These are phyloP conservation scores for Heptranchias perlo DNA, from an alignment of 2,113 vertebrate species.

Conservation along the genomic window DNA sequence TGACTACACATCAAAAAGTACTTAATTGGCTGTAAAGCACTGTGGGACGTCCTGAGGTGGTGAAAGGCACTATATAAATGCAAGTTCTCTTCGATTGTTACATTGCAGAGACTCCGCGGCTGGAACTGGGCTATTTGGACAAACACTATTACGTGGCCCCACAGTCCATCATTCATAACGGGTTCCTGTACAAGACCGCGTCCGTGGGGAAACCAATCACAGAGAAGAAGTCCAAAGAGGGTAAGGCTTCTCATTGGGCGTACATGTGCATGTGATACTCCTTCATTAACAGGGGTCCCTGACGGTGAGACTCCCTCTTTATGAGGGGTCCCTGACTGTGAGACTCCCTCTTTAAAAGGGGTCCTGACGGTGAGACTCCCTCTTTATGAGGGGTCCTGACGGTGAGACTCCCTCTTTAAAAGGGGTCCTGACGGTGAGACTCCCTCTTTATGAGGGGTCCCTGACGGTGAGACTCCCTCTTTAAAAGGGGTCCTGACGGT, in stretches of 20 bases:
- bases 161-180: constrained; percentile 73
- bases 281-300: background rate
- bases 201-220: constrained; percentile 70
- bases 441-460: background rate
- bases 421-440: background rate
- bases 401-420: background rate
- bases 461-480: background rate
- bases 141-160: constrained; percentile 60
- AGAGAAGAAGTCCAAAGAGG: constrained; percentile 77
- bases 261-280: too few species aligned
- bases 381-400: background rate
- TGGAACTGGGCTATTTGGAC: constrained; percentile 57
- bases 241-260: constrained; percentile 47
- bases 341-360: background rate
- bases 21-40: background rate
- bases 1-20: background rate
- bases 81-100: background rate
- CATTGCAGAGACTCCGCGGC: constrained; percentile 67
- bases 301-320: background rate
- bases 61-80: background rate
- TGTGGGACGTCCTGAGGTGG: background rate
- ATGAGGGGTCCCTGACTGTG: background rate
- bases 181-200: constrained; percentile 84
- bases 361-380: background rate
- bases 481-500: background rate